phyloP scores from a whole-genome alignment of 2,113 vertebrate genomes.

The Hemichromis elongatus region DNA sequence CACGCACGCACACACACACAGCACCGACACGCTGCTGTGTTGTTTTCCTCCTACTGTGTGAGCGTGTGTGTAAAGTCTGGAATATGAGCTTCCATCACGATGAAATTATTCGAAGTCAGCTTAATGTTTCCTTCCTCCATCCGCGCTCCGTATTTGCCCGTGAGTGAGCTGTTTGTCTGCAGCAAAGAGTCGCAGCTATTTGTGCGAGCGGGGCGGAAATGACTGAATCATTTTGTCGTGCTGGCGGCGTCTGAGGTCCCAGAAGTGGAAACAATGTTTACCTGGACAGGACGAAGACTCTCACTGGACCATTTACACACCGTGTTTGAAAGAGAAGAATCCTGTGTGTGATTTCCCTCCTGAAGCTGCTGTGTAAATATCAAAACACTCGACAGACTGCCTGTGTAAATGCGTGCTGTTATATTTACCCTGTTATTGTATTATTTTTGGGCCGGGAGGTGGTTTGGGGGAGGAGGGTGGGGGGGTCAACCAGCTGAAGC shows the following conservation, averaged over 20 bases:
- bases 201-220: slow-evolving; percentile 6
- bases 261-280: slow-evolving; percentile 32
- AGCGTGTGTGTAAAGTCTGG: slow-evolving; percentile 1
- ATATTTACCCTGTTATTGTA: slow-evolving; percentile 41
- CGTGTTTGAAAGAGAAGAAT: slow-evolving; percentile 39
- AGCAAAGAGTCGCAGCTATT: slow-evolving; percentile 23
- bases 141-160: slow-evolving; percentile 25
- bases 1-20: background rate
- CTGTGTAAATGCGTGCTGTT: background rate
- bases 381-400: background rate
- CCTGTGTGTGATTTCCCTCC: slow-evolving; percentile 22
- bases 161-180: slow-evolving; percentile 22
- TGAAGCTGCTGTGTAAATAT: slow-evolving; percentile 33
- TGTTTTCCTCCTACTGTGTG: background rate
- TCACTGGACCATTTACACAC: slow-evolving; percentile 14
- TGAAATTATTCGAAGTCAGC: background rate
- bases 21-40: background rate
- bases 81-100: background rate
- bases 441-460: slow-evolving; percentile 26
- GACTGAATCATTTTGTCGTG: slow-evolving; percentile 1
- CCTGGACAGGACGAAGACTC: slow-evolving; percentile 19
- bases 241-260: background rate
- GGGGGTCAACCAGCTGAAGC: background rate
- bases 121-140: slow-evolving; percentile 6
- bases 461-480: background rate